phyloP scores from a whole-genome alignment of 2,113 vertebrate species.

The Bambusicola thoracicus region DNA sequence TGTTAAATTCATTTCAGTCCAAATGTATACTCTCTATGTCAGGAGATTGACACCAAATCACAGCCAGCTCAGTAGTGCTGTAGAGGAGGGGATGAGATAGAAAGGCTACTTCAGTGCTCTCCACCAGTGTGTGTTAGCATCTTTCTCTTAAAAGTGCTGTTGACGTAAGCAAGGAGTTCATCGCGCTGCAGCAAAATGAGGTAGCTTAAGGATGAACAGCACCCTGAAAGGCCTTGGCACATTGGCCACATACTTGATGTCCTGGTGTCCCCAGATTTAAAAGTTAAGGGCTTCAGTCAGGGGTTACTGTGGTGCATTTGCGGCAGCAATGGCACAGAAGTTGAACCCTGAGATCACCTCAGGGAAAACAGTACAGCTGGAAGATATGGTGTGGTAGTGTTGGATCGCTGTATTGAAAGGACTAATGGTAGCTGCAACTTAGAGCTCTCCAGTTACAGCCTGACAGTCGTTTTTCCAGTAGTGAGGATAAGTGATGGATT shows the following conservation, averaged over 20 bases:
- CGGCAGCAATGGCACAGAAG: background rate
- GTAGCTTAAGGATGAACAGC: background rate
- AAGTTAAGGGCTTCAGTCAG: background rate
- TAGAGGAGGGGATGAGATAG: background rate
- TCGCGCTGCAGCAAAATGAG: background rate
- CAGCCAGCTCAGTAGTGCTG: background rate
- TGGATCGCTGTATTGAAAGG: background rate
- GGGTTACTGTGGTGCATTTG: background rate
- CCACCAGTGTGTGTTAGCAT: background rate
- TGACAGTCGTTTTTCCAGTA: background rate
- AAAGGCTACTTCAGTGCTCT: background rate
- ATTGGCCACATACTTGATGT: background rate
- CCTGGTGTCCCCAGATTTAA: background rate
- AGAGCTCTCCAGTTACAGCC: background rate
- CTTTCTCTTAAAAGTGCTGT: background rate
- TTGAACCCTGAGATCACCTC: background rate
- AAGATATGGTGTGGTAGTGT: background rate
- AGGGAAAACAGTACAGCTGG: background rate
- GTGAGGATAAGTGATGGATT: background rate
- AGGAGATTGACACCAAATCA: background rate
- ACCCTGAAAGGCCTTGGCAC: background rate
- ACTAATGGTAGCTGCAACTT: background rate
- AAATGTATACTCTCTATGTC: background rate
- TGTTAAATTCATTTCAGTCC: rapidly evolving
- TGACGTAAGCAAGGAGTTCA: background rate